Percentiles rank a stretch among this genome's conserved stretches.
phyloP scores from a whole-genome alignment of 2,888 invertebrate genomes.

The Calliphora vomitoria region DNA sequence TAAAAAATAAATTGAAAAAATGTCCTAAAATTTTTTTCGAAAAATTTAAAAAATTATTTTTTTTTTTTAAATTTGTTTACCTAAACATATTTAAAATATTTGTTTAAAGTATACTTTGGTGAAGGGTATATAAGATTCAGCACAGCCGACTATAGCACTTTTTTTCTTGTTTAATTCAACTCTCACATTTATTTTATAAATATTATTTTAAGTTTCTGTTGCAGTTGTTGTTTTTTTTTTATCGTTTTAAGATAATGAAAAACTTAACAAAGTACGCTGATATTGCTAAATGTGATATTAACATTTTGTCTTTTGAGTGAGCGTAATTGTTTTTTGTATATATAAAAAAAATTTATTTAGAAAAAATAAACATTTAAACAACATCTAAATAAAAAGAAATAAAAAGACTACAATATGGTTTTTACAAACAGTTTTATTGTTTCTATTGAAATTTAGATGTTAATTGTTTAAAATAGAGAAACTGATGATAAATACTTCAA shows the following conservation, averaged over 20 bases:
- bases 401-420: background rate
- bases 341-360: background rate
- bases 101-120: no score
- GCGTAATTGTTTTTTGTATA: background rate
- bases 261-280: conserved; percentile 28
- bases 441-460: background rate
- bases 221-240: conserved; percentile 6
- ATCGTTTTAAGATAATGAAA: conserved; percentile 29
- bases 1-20: no score
- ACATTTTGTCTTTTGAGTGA: conserved; percentile 4
- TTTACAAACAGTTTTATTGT: conserved; percentile 3
- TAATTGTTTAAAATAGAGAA: no score
- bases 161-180: conserved; percentile 11
- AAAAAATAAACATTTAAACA: conserved; percentile 22
- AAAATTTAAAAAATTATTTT: no score
- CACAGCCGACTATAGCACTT: no score
- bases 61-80: no score
- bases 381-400: background rate
- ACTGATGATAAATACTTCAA: no score
- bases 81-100: no score
- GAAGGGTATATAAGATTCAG: no score
- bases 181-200: background rate
- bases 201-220: background rate
- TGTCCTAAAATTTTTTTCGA: no score
- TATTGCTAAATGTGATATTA: conserved; percentile 34